A percentile compares a stretch with the other conserved stretches of the same genome.
These are phyloP conservation scores for Sinosuthora webbiana DNA, from an alignment of 2,113 vertebrate genomes.

Conservation along the genomic window DNA sequence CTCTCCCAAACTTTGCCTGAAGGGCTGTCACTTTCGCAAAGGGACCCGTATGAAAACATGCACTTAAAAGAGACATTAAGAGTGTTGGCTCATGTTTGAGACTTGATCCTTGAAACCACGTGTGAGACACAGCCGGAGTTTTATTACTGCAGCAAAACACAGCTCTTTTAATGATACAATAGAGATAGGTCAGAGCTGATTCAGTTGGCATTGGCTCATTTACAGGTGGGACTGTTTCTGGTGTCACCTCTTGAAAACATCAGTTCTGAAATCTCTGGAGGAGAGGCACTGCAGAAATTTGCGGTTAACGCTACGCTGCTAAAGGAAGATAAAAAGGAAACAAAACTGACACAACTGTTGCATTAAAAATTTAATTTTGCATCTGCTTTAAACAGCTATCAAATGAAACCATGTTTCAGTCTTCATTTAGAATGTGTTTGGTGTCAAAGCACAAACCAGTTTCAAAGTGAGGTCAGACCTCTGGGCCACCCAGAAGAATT, in stretches of 20 bases:
- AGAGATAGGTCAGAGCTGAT: background rate
- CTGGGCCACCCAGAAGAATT: background rate
- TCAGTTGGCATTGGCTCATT: background rate
- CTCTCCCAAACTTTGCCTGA: background rate
- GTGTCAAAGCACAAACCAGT: background rate
- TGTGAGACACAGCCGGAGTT: background rate
- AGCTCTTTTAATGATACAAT: background rate
- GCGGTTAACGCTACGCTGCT: background rate
- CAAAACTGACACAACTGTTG: fast-evolving
- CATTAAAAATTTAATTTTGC: background rate
- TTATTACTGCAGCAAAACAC: background rate
- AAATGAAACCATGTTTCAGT: background rate
- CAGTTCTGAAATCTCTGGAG: background rate
- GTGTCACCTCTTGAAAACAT: background rate
- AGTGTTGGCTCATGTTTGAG: background rate
- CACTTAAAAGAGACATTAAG: background rate
- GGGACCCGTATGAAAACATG: background rate
- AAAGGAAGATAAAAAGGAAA: background rate
- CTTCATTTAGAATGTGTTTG: background rate
- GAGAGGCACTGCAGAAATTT: background rate
- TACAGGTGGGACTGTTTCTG: background rate
- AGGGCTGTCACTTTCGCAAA: background rate
- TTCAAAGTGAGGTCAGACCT: background rate
- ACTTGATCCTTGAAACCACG: background rate
- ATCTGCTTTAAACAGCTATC: background rate